Base-by-base conservation (phyloP, 2,797 vertebrate genomes). In the Sebastes wilsoni region DNA sequence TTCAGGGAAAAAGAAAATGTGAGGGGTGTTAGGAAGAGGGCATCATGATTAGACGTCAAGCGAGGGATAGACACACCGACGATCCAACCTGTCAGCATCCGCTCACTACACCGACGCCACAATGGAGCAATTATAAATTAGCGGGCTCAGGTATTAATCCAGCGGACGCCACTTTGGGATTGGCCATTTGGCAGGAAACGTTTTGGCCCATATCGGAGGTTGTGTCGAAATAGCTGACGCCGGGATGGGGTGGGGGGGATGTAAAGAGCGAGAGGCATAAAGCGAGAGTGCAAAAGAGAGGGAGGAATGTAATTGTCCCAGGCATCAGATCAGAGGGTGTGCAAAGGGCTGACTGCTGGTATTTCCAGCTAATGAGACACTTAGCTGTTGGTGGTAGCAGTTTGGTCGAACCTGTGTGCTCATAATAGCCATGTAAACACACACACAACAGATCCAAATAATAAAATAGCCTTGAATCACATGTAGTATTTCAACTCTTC, bases 71-170 rank as follows among this genome's bases (percentile, higher is more conserved):
- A 78, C 54, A 64, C 36, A 55, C 52, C 46, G 59, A 62, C 61
- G 65, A 84, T 75, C 67, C 72, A 80, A 82, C 77, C 84, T 77
- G 82, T 85, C 89, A 91, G 86, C 82, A 82, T 80, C 80, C 32
- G 20, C 38, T 74, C 77, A 59, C 60, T 55, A 23, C 42, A 78
- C 77, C 79, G 54, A 83, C 78, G 72, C 86, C 91, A 92, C 91
- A 81, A 80, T 87, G 89, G 90, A 79, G 90, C 89, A 89, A 92
- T 93, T 93, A 92, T 90, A 93, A 92, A 93, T 94, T 80, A 91
- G 87, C 73, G n/a, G 80, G 80, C 77, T 84, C 86, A 81, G 91
- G 92, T 92, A 92, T 93, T 93, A 93, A 95, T 92, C 91, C 89
- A 72, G 84, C 85, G 79, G 72, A 83, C 86, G 81, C 92, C 88